Conservation (phyloP, 64 coral and sea anemone species). For the Stichodactyla mertensii region DNA sequence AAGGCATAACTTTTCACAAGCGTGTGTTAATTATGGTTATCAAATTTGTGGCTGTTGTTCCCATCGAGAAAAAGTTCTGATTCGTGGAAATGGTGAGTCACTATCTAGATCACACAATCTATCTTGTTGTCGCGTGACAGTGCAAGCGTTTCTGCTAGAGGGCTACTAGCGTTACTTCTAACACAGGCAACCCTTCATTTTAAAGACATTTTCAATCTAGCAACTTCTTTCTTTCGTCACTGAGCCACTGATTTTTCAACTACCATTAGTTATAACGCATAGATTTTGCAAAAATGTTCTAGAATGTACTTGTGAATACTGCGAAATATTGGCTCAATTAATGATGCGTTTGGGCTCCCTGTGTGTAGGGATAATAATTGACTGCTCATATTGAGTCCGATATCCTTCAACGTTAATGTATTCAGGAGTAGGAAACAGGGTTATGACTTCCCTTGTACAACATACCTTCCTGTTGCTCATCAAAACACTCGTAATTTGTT, state of each 20-base stretch:
- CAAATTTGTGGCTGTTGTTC: conserved; percentile 29
- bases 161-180: too few relatives aligned
- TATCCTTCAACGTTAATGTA: not conserved
- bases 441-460: not conserved
- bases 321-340: not conserved
- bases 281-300: not conserved
- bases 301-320: not conserved
- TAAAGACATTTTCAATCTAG: too few relatives aligned
- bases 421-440: not conserved
- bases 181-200: too few relatives aligned
- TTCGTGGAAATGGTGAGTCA: conserved; percentile 43
- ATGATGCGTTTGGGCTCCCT: not conserved
- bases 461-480: conserved; percentile 3
- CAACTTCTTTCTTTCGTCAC: too few relatives aligned
- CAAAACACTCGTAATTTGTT: not conserved
- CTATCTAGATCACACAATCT: not conserved
- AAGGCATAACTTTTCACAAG: conserved; percentile 5
- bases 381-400: not conserved
- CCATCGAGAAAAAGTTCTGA: conserved; percentile 31
- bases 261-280: too few relatives aligned
- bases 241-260: too few relatives aligned
- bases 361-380: not conserved
- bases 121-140: not conserved
- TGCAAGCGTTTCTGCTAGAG: too few relatives aligned
- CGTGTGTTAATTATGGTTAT: conserved; percentile 39